Evolutionary conservation across 1,140 invertebrate species (phyloP), one percentile per base, ranked within the genome.

Genomic region (Bactericera cockerelli): DNA sequence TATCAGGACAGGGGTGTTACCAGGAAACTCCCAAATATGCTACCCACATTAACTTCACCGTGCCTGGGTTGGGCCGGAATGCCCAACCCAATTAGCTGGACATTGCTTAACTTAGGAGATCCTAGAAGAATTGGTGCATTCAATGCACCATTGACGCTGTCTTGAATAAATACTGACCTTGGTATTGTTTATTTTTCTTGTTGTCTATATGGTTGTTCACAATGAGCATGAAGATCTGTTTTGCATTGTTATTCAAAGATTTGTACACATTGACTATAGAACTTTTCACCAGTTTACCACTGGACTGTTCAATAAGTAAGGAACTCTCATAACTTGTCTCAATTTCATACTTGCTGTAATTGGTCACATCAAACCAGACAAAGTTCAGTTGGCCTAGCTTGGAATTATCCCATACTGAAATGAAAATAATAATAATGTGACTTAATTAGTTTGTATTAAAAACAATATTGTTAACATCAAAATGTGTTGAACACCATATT

Each of bases 281-380:
- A 2, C 89, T 86, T 1, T 95, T 74, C 14, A 85, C 87, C 49
- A 94, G 70, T 6, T 78, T 76, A 19, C 86, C 87, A 24, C 83
- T 82, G 24, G 67, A 65, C 62, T 86, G 81, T 67, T 91, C 82
- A 1, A 90, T 79, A 71, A 93, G 72, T 42, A 93, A 70, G 0
- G 87, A 91, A 70, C 83, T 86, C 72, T 94, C 91, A 64, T 84
- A 94, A 0, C 84, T 84, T 0, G 88, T 95, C 74, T 97, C 93
- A 62, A 87, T 81, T 1, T 74, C 74, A 67, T 96, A 96, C 0
- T 86, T 80, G 55, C 82, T 66, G 72, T 86, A 85, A 1, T 89
- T 90, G 3, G 90, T 93, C 1, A 80, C 80, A 70, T 96, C 88
- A 77, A 82, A 87, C 89, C 90, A 94, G 6, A 84, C 79, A 73